Evolutionary conservation across 2,113 vertebrate species (phyloP).

Genomic region (Macrotus californicus): DNA sequence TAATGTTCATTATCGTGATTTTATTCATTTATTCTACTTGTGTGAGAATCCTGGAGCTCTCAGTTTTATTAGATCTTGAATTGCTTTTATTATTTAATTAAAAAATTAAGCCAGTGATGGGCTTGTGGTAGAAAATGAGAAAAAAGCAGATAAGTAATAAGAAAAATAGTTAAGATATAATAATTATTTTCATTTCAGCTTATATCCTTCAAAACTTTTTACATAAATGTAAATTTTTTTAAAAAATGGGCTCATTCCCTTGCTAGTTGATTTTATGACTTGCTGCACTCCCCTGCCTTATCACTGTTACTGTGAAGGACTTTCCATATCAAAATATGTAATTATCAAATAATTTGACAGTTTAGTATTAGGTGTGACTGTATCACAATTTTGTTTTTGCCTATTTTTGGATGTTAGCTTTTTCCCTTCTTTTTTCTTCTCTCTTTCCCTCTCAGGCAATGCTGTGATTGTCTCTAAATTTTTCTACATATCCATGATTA

Average conservation of each 20-base stretch:
- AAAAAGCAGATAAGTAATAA: neutral
- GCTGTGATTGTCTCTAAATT: neutral
- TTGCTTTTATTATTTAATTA: neutral
- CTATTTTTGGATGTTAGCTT: neutral
- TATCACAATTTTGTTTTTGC: neutral
- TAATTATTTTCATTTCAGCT: slow-evolving; percentile 23
- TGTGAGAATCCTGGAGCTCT: neutral
- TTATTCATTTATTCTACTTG: neutral
- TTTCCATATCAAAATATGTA: neutral
- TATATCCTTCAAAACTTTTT: neutral
- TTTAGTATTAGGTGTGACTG: neutral
- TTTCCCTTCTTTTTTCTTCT: neutral
- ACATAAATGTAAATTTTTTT: neutral
- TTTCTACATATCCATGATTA: neutral
- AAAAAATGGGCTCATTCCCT: neutral
- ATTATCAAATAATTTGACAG: neutral
- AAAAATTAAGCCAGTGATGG: neutral
- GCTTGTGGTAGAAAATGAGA: slow-evolving; percentile 1
- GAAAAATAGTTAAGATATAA: neutral
- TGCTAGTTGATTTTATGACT: neutral
- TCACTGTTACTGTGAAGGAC: neutral
- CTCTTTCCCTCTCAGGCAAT: neutral
- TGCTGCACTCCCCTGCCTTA: neutral
- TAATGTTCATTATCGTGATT: neutral
- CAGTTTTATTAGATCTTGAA: neutral